Evolutionary conservation across 2,888 invertebrate genomes (phyloP).

Genomic region (Teinopalpus imperialis): DNA sequence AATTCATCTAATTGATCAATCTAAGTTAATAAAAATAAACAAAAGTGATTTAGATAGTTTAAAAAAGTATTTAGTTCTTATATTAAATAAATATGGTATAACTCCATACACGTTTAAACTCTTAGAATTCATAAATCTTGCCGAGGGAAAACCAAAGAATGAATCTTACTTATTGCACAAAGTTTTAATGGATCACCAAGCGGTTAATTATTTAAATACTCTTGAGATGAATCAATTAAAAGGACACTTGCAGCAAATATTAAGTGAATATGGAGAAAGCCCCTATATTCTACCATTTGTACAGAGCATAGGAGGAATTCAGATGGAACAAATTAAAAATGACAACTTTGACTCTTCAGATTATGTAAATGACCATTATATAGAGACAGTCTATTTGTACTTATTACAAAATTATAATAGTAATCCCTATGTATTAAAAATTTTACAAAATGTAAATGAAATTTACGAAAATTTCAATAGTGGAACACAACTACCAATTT

Average conservation of each 20-base stretch:
- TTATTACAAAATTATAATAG: conserved; percentile 2
- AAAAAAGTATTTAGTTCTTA: conserved; percentile 10
- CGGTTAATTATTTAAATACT: neutral
- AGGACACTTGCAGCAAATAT: conserved; percentile 9
- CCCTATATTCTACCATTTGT: conserved; percentile 11
- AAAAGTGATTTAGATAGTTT: conserved; percentile 6
- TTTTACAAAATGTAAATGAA: conserved; percentile 13
- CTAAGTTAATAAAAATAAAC: conserved; percentile 4
- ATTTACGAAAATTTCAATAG: neutral
- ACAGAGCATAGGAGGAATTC: neutral
- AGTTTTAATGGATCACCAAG: conserved; percentile 11
- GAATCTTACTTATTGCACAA: conserved; percentile 9
- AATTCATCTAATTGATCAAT: conserved; percentile 6
- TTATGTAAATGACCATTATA: conserved; percentile 7
- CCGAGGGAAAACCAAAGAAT: conserved; percentile 11
- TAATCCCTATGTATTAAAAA: conserved; percentile 6
- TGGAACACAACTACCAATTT: neutral
- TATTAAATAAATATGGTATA: conserved; percentile 20
- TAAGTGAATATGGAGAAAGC: conserved; percentile 14
- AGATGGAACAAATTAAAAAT: neutral
- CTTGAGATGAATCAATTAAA: conserved; percentile 5
- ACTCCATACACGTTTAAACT: conserved; percentile 14
- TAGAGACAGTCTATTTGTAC: conserved; percentile 5
- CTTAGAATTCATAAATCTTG: conserved; percentile 18
- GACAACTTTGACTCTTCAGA: neutral